Evolutionary conservation across 2,888 invertebrate genomes (phyloP).

Genomic region (Leptopterna dolabrata): DNA sequence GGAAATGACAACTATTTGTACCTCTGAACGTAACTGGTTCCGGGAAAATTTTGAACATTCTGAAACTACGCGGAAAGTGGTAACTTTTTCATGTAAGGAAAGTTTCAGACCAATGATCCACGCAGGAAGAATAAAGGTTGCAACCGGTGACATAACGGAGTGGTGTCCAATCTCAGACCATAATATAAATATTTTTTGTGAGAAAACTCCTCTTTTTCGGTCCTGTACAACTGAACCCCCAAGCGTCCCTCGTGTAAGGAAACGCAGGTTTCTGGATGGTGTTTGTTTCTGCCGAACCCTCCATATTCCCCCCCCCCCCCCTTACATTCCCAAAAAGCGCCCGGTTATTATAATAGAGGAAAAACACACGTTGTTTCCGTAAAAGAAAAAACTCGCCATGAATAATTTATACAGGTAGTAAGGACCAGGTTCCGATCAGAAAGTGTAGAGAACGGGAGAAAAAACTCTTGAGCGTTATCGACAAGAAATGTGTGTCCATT

Average conservation of each 20-base stretch:
- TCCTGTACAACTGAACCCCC: not conserved
- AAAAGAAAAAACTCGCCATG: not conserved
- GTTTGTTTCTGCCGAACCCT: not conserved
- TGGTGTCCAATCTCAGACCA: not conserved
- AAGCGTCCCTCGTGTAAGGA: not conserved
- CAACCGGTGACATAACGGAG: not conserved
- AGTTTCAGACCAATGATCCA: not conserved
- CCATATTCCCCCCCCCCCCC: not conserved
- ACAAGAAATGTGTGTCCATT: slow-evolving; percentile 7
- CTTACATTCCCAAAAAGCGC: not conserved
- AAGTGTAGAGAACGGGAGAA: not conserved
- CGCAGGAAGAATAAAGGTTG: not conserved
- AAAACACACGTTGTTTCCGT: not conserved
- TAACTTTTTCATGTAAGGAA: not conserved
- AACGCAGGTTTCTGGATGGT: not conserved
- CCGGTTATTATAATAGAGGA: not conserved
- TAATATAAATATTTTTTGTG: not conserved
- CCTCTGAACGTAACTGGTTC: no score
- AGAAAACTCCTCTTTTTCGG: not conserved
- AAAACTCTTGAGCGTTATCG: not conserved
- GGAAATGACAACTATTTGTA: no score
- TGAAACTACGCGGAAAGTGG: no score
- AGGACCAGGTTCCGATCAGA: not conserved
- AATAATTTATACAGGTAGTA: slow-evolving; percentile 2
- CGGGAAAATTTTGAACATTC: no score